Conservation (phyloP, 2,888 invertebrate species). For the Metallyticus violacea region DNA sequence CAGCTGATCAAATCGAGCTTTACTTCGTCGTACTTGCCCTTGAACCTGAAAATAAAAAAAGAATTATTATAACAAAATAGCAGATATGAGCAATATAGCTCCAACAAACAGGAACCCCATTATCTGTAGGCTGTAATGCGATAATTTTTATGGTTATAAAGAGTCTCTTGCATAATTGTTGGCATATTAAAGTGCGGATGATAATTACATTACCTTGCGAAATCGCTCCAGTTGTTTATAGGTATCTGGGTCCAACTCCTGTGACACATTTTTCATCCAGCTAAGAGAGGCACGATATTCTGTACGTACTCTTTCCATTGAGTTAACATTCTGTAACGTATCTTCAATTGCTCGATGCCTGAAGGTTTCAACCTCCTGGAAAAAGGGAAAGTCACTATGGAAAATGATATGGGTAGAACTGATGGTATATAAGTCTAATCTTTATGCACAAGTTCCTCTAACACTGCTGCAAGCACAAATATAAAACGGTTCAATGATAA, state of each 20-base stretch:
- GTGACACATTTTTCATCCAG: slow-evolving; percentile 98
- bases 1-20: slow-evolving; percentile 87
- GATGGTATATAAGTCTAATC: no score
- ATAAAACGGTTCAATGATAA: no score
- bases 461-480: no score
- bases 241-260: slow-evolving; percentile 94
- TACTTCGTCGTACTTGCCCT: slow-evolving; percentile 59
- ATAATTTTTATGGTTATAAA: no score
- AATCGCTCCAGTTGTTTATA: slow-evolving; percentile 94
- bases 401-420: no score
- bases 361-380: slow-evolving; percentile 89
- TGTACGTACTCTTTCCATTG: slow-evolving; percentile 93
- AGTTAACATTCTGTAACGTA: slow-evolving; percentile 83
- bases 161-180: neutral
- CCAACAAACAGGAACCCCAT: no score
- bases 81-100: no score
- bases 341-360: slow-evolving; percentile 91
- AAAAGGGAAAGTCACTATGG: no score
- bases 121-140: no score
- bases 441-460: no score
- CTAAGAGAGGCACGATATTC: slow-evolving; percentile 93
- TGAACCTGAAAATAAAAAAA: slow-evolving; percentile 47
- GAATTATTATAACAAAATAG: no score
- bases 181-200: no score
- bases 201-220: slow-evolving; percentile 63